These are phyloP conservation scores for Plecturocebus donacophilus DNA, from an alignment of 2,113 vertebrate species.

Conservation along the genomic window DNA sequence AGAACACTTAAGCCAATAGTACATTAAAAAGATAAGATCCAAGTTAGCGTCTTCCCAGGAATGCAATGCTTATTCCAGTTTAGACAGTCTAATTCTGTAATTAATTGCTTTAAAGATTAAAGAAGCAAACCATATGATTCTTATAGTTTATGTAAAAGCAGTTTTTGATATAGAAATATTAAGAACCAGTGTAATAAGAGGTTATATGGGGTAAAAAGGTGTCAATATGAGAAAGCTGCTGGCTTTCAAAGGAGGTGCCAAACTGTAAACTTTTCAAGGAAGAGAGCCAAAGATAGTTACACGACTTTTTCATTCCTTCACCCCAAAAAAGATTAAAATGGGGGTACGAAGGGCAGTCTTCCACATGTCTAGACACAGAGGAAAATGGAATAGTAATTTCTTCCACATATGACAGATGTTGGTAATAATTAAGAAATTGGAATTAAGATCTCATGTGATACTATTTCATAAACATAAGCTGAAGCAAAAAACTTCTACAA, in stretches of 20 bases:
- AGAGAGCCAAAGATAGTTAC: neutral
- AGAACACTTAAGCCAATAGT: neutral
- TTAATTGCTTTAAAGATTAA: neutral
- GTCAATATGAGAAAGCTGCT: neutral
- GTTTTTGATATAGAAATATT: neutral
- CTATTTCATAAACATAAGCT: neutral
- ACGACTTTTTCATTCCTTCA: neutral
- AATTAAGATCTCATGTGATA: neutral
- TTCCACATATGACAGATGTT: neutral
- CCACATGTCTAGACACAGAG: neutral
- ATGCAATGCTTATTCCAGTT: neutral
- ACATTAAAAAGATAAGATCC: neutral
- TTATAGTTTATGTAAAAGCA: neutral
- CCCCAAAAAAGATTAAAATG: neutral
- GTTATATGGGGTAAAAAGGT: neutral
- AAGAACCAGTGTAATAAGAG: neutral
- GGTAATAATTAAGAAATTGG: neutral
- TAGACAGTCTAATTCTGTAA: neutral
- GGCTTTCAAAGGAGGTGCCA: neutral
- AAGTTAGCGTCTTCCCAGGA: neutral
- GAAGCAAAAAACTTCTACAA: neutral
- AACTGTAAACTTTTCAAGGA: neutral
- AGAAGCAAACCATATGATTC: neutral
- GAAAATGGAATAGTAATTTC: neutral
- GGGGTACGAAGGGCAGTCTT: accelerated